Conservation (phyloP, 1,140 invertebrate genomes). For the Apis mellifera region Amel_HAv3.1 CM009938.2:9932501-9933000, state of each 20-base stretch:
- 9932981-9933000: not conserved
- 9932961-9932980: not conserved
- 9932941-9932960: not conserved
- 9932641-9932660: too few relatives aligned
- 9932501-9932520: not conserved
- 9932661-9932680: too few relatives aligned
- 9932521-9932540: not conserved
- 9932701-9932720: constrained; percentile 40
- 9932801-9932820: constrained; percentile 32
- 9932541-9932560: too few relatives aligned
- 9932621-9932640: too few relatives aligned
- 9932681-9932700: constrained; percentile 24
- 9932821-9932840: constrained; percentile 5
- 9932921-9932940: not conserved
- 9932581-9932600: too few relatives aligned
- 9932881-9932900: constrained; percentile 29
- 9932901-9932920: constrained; percentile 14
- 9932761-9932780: not conserved
- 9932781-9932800: not conserved
- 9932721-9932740: constrained; percentile 21
- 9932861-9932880: not conserved
- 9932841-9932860: constrained; percentile 36
- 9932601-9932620: too few relatives aligned
- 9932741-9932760: constrained; percentile 35
- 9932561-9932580: too few relatives aligned